These are phyloP conservation scores for Dasysyrphus albostriatus DNA, from an alignment of 2,888 invertebrate genomes.

Conservation along the genomic window DNA sequence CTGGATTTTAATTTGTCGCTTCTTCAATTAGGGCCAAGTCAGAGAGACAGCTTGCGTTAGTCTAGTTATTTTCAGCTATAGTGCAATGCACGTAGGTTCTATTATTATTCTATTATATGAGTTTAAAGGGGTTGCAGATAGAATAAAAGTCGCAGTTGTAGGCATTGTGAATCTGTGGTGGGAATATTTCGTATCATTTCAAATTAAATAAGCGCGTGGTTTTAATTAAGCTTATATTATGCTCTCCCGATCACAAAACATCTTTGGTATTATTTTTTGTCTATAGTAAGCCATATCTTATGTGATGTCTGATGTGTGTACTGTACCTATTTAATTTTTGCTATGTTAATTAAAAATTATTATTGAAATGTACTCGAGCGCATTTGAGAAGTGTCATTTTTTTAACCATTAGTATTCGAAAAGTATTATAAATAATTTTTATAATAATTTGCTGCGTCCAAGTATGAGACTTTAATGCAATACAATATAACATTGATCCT, in stretches of 20 bases:
- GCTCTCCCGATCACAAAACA: background rate
- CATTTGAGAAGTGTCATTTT: background rate
- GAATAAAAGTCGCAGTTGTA: background rate
- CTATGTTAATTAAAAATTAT: background rate
- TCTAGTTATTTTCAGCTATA: slow-evolving; percentile 7
- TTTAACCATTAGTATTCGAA: too few species aligned
- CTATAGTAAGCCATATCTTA: background rate
- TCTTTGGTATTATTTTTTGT: background rate
- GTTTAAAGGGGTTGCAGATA: background rate
- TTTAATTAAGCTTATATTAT: slow-evolving; percentile 22
- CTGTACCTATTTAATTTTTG: background rate
- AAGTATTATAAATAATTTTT: too few species aligned
- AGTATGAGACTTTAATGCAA: too few species aligned
- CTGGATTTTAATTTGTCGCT: slow-evolving; percentile 74
- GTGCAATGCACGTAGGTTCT: background rate
- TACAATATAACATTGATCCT: too few species aligned
- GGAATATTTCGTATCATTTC: slow-evolving; percentile 44
- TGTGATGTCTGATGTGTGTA: background rate
- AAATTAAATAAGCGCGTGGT: slow-evolving; percentile 33
- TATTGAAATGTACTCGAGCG: background rate
- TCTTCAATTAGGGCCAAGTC: slow-evolving; percentile 64
- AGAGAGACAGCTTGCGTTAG: slow-evolving; percentile 15
- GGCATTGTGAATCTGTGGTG: slow-evolving; percentile 19
- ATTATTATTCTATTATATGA: slow-evolving; percentile 10
- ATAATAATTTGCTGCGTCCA: too few species aligned